Base-by-base conservation (phyloP, 64 coral and sea anemone species). In the Porites lutea region DNA sequence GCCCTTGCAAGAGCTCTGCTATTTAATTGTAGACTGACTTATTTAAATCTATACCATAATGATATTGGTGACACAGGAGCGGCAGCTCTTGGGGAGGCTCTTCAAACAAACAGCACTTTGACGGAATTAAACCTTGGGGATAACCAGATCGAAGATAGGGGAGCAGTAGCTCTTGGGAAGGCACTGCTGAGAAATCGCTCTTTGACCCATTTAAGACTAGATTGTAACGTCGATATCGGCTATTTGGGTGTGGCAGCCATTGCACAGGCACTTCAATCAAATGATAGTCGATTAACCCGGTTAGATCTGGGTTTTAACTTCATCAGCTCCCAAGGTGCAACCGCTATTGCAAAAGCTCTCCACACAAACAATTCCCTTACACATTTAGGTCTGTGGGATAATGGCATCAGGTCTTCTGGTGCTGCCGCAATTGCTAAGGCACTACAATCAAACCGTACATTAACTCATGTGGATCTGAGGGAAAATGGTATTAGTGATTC, bases 391-490 rank as follows among this genome's bases (percentile, higher is more conserved):
- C 54, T 77, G 74, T 16, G 3, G 13, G 0, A 8, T 5, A 77
- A 52, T 50, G 8, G 0, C 18, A 77, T 77, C 50, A 0, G 9
- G 6, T 77, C 13, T 52, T 77, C 74, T 77, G 74, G 74, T 18
- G 74, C 74, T n/a, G 51, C 2, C 3, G 47, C 74, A 14, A 37
- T 77, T 77, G 47, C 48, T n/a, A 54, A 21, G 50, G 50, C 74
- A n/a, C 49, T 77, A 6, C 8, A 54, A 47, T 5, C 18, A 51
- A 77, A 77, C 21, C 47, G 18, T 20, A 52, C 48, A 20, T 77
- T 77, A 13, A 77, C 46, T 77, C 74, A 77, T 77, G 52, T 77
- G 43, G n/a, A 51, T 15, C n/a, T 77, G 50, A n/a, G 18, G 16
- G 18, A 4, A 2, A 77, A 77, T 20, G 0, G 6, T 8, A 77